Conservation (phyloP, 2,797 vertebrate genomes). For the Sphenodon punctatus region DNA sequence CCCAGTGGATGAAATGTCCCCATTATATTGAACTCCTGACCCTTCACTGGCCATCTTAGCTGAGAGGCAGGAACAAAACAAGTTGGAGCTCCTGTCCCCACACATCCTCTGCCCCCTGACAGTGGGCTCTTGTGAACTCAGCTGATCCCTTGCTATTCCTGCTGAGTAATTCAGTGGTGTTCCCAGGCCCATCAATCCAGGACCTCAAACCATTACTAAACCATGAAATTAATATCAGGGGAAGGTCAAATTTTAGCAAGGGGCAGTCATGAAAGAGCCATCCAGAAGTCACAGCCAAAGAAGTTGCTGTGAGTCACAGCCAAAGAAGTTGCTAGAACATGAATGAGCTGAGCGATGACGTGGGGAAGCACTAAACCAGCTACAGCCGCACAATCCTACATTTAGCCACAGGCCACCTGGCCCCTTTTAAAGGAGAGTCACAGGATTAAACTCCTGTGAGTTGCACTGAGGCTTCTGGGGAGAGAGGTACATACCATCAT, state of each 20-base stretch:
- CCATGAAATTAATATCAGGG: neutral
- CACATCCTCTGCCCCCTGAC: neutral
- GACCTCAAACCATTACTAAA: constrained; percentile 3
- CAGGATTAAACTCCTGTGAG: neutral
- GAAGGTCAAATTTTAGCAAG: constrained; percentile 57
- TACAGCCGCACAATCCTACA: constrained; percentile 3
- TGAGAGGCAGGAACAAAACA: neutral
- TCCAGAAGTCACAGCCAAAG: no score
- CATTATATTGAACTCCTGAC: neutral
- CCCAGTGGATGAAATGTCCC: fast-evolving
- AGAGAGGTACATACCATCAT: no score
- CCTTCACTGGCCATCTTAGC: neutral
- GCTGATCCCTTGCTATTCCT: neutral
- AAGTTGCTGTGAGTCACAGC: constrained; percentile 58
- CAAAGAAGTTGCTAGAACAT: constrained; percentile 47
- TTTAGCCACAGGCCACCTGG: neutral
- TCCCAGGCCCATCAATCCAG: constrained; percentile 2
- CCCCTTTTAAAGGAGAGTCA: constrained; percentile 8
- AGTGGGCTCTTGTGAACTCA: neutral
- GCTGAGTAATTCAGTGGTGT: neutral
- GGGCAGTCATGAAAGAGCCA: constrained; percentile 56
- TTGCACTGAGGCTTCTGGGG: constrained; percentile 38
- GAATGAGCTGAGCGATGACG: constrained; percentile 24
- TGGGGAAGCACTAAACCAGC: constrained; percentile 26
- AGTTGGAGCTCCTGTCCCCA: neutral